A percentile compares a stretch with the other conserved stretches of the same genome.
Conservation (phyloP, 1,140 invertebrate species). For the Whitmania pigra region DNA sequence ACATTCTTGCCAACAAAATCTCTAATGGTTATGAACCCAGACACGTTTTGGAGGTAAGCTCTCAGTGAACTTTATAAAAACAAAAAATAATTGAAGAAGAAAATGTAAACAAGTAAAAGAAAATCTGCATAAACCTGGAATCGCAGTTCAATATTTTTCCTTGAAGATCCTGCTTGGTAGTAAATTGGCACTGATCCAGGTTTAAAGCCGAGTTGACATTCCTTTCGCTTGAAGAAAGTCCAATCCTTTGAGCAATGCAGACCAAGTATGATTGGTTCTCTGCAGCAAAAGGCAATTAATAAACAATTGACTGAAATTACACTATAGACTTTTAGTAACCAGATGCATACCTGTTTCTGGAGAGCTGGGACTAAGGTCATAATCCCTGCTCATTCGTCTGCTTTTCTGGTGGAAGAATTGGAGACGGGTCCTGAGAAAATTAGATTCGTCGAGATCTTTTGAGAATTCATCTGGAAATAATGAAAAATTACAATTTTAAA, state of each 20-base stretch:
- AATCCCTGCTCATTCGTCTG: not conserved
- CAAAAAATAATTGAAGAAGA: not conserved
- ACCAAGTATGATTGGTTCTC: constrained; percentile 51
- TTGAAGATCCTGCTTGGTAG: constrained; percentile 71
- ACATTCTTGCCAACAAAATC: constrained; percentile 36
- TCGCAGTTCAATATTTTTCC: constrained; percentile 71
- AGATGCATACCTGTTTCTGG: not conserved
- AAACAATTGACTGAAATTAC: not conserved
- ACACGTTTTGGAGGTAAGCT: not conserved
- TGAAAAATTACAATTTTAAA: not conserved
- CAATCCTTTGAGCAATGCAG: constrained; percentile 69
- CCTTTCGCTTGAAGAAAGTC: constrained; percentile 58
- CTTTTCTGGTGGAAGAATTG: constrained; percentile 2
- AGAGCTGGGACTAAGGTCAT: not conserved
- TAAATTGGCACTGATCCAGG: constrained; percentile 64
- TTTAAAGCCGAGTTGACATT: constrained; percentile 41
- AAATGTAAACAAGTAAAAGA: not conserved
- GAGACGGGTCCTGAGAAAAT: not conserved
- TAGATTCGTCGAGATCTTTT: constrained; percentile 6
- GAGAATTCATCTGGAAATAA: constrained; percentile 5
- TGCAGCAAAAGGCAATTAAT: not conserved
- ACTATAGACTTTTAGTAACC: not conserved
- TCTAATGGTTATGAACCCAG: constrained; percentile 17
- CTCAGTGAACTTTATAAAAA: not conserved
- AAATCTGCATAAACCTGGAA: constrained; percentile 42